Evolutionary conservation across 2,888 invertebrate species (phyloP), one percentile per base, ranked within the genome.

Genomic region (Drosophila dives): DNA sequence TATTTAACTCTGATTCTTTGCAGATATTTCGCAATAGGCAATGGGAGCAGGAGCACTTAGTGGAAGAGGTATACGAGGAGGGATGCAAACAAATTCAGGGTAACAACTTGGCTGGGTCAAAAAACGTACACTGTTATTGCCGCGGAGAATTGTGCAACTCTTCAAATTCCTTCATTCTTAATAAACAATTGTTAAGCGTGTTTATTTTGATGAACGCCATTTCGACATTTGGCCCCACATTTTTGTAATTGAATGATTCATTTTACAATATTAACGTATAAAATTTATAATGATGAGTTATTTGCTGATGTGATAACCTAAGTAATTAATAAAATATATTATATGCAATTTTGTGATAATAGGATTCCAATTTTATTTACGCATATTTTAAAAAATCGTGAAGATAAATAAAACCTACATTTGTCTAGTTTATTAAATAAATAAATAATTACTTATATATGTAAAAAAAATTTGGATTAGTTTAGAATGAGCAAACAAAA

Each of bases 121-220:
- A 77, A 61, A 91, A 87, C 69, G 90, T 90, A 11, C 95, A 96
- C 92, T 97, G 97, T 91, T 97, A 96, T 92, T 97, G 97, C 90
- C 94, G 95, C 45, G 94, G 94, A 51, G 94, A 96, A 87, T 93
- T 97, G 50, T 97, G 97, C 93, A 97, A 97, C 92, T 93, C 94
- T 12, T 91, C 94, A 91, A 83, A 87, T 38, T 49, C 50, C 17
- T n/a, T 51, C 10, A 54, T 29, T 36, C 32, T 54, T 2, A 38
- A 70, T 17, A 55, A 11, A 6, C 95, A 95, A 90, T 94, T 95
- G 60, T 94, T 95, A 94, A 94, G 94, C 33, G 94, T 95, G 66
- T 94, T 71, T 23, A 23, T 65, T n/a, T 65, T 63, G 23, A 15
- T 62, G 2, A 58, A 32, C 23, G 17, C n/a, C 11, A 63, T 69